phyloP scores from a whole-genome alignment of 2,797 vertebrate species.

The Craterocephalus amniculus region DNA sequence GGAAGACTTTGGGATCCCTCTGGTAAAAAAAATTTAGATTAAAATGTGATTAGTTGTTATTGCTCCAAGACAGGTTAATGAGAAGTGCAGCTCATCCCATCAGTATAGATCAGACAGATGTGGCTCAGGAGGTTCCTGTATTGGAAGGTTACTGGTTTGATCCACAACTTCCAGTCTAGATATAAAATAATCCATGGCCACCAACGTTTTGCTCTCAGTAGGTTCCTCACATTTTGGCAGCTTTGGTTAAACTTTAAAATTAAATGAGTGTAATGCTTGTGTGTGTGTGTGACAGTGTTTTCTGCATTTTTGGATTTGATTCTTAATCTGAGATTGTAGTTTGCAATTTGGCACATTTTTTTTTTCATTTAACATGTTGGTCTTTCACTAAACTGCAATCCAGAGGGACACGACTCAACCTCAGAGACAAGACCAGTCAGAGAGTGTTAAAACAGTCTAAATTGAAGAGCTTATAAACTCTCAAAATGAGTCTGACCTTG shows the following conservation, averaged over 20 bases:
- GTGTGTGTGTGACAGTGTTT: too few species aligned
- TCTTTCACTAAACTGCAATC: slow-evolving; percentile 33
- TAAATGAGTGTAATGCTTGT: neutral
- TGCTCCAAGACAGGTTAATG: neutral
- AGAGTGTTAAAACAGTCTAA: neutral
- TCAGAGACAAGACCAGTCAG: neutral
- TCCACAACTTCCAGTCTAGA: neutral
- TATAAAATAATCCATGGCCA: neutral
- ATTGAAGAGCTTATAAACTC: neutral
- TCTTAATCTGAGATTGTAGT: slow-evolving; percentile 53
- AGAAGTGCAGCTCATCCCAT: slow-evolving; percentile 8
- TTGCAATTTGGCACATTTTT: slow-evolving; percentile 24
- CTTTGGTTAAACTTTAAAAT: neutral
- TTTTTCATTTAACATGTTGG: slow-evolving; percentile 45
- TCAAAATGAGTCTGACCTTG: neutral
- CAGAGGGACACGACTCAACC: slow-evolving; percentile 5
- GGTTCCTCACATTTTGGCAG: neutral
- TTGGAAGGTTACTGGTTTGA: neutral
- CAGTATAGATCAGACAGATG: neutral
- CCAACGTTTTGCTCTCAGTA: neutral
- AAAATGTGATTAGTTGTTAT: slow-evolving; percentile 22
- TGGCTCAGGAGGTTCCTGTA: neutral
- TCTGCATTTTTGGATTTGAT: slow-evolving; percentile 24
- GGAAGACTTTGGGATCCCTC: slow-evolving; percentile 39
- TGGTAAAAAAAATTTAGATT: too few species aligned